These are phyloP conservation scores for Leptodirus hochenwartii DNA, from an alignment of 2,888 invertebrate genomes.

Conservation along the genomic window DNA sequence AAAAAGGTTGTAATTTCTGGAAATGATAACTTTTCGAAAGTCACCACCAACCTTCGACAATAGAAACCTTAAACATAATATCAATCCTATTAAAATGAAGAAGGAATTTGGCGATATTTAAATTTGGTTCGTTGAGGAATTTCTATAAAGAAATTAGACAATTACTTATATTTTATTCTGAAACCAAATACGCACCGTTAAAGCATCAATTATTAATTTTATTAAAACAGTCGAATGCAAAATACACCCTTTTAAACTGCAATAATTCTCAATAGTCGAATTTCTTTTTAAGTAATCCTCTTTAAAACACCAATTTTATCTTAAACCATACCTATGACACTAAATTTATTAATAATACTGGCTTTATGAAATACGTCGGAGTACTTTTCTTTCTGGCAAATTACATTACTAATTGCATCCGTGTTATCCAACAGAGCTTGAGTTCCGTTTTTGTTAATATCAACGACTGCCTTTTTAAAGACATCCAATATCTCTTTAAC, in stretches of 20 bases:
- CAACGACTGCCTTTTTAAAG: slow-evolving; percentile 27
- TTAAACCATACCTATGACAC: slow-evolving; percentile 39
- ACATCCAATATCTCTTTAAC: slow-evolving; percentile 7
- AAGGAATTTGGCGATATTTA: neutral
- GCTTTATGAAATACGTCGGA: slow-evolving; percentile 10
- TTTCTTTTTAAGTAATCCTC: slow-evolving; percentile 5
- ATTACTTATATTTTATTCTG: too few species aligned
- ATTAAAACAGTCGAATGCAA: too few species aligned
- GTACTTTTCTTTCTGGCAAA: slow-evolving; percentile 12
- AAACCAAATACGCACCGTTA: too few species aligned
- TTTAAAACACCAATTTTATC: neutral
- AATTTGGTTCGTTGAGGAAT: too few species aligned
- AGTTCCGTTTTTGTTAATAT: slow-evolving; percentile 36
- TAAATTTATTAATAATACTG: slow-evolving; percentile 36
- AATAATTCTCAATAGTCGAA: slow-evolving; percentile 1
- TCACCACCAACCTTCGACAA: slow-evolving; percentile 60
- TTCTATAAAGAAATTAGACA: too few species aligned
- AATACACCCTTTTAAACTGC: too few species aligned
- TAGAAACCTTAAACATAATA: slow-evolving; percentile 65
- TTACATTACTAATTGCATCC: slow-evolving; percentile 15
- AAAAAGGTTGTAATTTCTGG: slow-evolving; percentile 61
- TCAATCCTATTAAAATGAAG: slow-evolving; percentile 22
- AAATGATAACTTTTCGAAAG: slow-evolving; percentile 70
- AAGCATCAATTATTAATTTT: too few species aligned
- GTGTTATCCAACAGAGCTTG: slow-evolving; percentile 22